Evolutionary conservation across 2,888 invertebrate genomes (phyloP).

Genomic region (Himalopsyche japonica): DNA sequence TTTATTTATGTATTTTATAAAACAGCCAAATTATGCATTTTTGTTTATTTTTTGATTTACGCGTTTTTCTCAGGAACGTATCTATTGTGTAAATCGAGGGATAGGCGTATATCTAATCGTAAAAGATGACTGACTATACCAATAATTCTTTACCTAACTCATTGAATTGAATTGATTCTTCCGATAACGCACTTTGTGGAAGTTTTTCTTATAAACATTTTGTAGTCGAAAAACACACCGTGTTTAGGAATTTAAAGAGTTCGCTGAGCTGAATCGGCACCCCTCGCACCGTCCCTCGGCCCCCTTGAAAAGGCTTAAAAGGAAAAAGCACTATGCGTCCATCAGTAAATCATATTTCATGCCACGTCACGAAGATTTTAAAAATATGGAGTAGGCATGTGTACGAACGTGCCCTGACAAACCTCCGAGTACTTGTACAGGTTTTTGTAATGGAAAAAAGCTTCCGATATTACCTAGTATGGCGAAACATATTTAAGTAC

Average conservation of each 20-base stretch:
- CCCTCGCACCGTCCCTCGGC: background rate
- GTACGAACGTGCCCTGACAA: background rate
- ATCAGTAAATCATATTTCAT: background rate
- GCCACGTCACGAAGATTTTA: background rate
- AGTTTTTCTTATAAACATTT: background rate
- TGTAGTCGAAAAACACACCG: background rate
- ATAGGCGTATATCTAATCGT: too few species aligned
- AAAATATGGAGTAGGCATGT: background rate
- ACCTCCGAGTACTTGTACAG: background rate
- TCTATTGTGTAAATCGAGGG: too few species aligned
- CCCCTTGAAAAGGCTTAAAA: background rate
- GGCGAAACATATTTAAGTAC: too few species aligned
- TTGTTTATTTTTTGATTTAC: too few species aligned
- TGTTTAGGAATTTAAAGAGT: background rate
- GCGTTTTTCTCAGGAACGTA: too few species aligned
- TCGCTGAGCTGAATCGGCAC: background rate
- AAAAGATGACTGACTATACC: too few species aligned
- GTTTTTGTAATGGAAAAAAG: background rate
- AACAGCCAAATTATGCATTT: too few species aligned
- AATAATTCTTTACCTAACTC: too few species aligned
- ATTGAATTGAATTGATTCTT: too few species aligned
- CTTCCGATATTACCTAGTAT: background rate
- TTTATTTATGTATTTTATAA: too few species aligned
- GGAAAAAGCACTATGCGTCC: constrained; percentile 1
- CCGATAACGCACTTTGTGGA: too few species aligned